Conservation (phyloP, 2,888 invertebrate species). For the Pseudococcus viburni region DNA sequence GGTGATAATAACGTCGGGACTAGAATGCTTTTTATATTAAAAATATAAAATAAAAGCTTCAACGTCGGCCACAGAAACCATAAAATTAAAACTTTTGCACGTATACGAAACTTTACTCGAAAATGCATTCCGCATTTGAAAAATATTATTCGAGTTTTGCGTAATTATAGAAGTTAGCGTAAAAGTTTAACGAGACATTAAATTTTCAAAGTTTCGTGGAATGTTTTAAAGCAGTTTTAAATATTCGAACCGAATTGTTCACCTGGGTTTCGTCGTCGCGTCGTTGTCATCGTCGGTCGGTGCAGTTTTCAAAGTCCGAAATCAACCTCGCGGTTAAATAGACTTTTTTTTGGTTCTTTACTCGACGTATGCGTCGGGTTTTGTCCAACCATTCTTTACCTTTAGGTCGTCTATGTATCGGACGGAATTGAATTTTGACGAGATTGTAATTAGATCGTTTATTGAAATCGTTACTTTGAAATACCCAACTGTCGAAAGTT, state of each 20-base stretch:
- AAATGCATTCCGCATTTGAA: constrained; percentile 60
- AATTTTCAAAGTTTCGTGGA: constrained; percentile 61
- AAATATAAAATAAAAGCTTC: constrained; percentile 54
- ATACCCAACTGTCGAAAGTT: not conserved
- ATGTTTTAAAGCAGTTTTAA: constrained; percentile 54
- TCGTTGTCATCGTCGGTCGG: not conserved
- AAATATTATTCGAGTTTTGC: constrained; percentile 58
- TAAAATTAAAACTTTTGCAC: constrained; percentile 60
- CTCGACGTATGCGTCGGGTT: too few relatives aligned
- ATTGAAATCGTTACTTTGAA: not conserved
- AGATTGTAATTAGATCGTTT: not conserved
- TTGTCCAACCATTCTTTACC: not conserved
- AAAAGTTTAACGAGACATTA: constrained; percentile 63
- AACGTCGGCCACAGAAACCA: constrained; percentile 61
- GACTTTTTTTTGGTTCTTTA: not conserved
- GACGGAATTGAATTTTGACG: not conserved
- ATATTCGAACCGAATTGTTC: constrained; percentile 47
- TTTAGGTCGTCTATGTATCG: not conserved
- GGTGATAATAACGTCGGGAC: constrained; percentile 44
- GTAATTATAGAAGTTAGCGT: constrained; percentile 58
- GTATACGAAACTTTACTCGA: constrained; percentile 35
- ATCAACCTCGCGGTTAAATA: not conserved
- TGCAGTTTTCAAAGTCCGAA: not conserved
- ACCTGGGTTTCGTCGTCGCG: constrained; percentile 47
- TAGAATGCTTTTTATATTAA: constrained; percentile 36